Percentiles rank a stretch among this genome's conserved stretches.
Evolutionary conservation across 2,888 invertebrate species (phyloP).

Genomic region (Mimas tiliae): DNA sequence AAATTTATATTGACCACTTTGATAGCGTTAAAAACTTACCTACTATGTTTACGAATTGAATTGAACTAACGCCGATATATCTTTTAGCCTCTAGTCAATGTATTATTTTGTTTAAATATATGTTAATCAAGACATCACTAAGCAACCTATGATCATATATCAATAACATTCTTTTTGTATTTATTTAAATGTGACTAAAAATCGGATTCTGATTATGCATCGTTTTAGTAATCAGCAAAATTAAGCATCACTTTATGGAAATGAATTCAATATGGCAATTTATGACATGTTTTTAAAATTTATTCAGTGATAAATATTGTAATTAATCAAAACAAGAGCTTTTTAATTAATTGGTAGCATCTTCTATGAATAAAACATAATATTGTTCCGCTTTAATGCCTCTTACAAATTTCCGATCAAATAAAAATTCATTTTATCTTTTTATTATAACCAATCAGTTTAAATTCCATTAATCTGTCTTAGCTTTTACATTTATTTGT

Average conservation of each 20-base stretch:
- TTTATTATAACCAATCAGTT: slow-evolving; percentile 9
- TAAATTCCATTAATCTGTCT: neutral
- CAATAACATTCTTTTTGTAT: neutral
- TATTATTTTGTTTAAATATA: neutral
- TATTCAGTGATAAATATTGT: slow-evolving; percentile 14
- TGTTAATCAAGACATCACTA: neutral
- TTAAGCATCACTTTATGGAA: slow-evolving; percentile 20
- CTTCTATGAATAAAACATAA: slow-evolving; percentile 5
- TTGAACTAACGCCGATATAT: no score
- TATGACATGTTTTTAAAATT: slow-evolving; percentile 9
- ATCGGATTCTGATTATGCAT: slow-evolving; percentile 1
- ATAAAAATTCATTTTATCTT: neutral
- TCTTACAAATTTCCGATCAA: neutral
- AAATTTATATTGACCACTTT: no score
- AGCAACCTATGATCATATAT: neutral
- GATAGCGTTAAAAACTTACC: no score
- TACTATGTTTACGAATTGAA: no score
- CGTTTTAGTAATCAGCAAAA: neutral
- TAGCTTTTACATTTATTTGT: neutral
- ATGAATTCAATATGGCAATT: slow-evolving; percentile 17
- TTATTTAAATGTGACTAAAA: neutral
- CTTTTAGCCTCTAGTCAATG: neutral
- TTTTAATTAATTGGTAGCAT: slow-evolving; percentile 16
- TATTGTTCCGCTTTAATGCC: slow-evolving; percentile 12
- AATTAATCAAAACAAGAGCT: slow-evolving; percentile 1